Base-by-base conservation (phyloP, 1,140 invertebrate species). In the Sarcophaga bullata region DNA sequence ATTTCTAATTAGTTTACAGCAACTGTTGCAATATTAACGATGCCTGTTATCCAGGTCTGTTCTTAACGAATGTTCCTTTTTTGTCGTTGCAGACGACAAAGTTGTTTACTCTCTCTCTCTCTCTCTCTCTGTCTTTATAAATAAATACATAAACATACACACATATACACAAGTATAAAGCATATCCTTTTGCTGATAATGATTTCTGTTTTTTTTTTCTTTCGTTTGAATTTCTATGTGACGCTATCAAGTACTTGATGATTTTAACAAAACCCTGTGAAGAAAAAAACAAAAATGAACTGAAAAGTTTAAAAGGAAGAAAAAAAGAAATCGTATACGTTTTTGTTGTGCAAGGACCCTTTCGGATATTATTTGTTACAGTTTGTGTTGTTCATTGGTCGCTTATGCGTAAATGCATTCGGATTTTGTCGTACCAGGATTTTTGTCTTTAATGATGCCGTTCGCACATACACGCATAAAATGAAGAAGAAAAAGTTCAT, bases 121-220 rank as follows among this genome's bases (percentile, higher is more conserved):
- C 25, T 37, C 25, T 37, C 25, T 37, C 25, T 4, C 25, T 68
- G 10, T 68, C n/a, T 68, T 19, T 68, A 19, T 2, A 25, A 68
- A 68, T 2, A 68, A 68, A 68, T 19, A 68, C 62, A 58, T 15
- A 58, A 15, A 58, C 52, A 13, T 58, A 11, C 52, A 58, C n/a
- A 11, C 54, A n/a, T 15, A 58, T 13, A 13, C 54, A 58, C n/a
- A 58, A 58, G 0, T 58, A 58, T n/a, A 58, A 58, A 58, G 54
- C n/a, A 68, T 19, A 19, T 68, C 62, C 62, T 68, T n/a, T n/a
- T 68, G 62, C 62, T 68, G 62, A 68, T 68, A 68, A 68, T 68
- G 62, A 68, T 68, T 68, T 68, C 62, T 68, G 17, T 68, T 19
- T 17, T n/a, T n/a, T n/a, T n/a, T n/a, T 19, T 68, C 19, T 68